Conservation (phyloP, 2,113 vertebrate species). For the Dicrurus megarhynchus region DNA sequence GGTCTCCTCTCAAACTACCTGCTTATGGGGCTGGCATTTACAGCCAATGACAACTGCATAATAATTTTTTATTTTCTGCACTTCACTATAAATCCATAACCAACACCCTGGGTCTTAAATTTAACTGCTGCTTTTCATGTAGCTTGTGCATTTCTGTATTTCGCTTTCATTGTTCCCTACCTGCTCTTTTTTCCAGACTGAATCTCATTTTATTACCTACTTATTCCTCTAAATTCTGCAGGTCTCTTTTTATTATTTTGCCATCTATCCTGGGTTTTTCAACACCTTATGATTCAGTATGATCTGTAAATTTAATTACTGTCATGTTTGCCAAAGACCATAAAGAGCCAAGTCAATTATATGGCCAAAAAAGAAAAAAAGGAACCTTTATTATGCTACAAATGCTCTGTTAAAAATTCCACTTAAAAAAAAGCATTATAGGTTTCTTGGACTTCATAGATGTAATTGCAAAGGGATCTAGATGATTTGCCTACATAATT, state of each 20-base stretch:
- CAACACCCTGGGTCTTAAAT: neutral
- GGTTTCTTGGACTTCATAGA: neutral
- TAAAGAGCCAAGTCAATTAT: constrained; percentile 39
- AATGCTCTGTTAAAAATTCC: constrained; percentile 1
- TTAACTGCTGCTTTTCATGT: neutral
- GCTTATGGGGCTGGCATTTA: neutral
- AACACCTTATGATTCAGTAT: constrained; percentile 39
- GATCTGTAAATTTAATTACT: constrained; percentile 57
- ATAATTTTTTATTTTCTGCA: too few species aligned
- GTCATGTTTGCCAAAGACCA: constrained; percentile 22
- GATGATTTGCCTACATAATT: neutral
- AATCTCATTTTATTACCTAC: constrained; percentile 39
- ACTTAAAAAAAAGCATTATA: neutral
- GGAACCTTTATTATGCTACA: constrained; percentile 6
- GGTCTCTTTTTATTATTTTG: constrained; percentile 48
- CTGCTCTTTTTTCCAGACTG: neutral
- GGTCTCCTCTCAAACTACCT: neutral
- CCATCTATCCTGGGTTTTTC: constrained; percentile 4
- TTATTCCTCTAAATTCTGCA: constrained; percentile 28
- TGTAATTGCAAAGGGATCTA: neutral
- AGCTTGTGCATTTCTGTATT: neutral
- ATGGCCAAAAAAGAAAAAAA: neutral
- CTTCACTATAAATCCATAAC: neutral
- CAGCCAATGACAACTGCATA: neutral
- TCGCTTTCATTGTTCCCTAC: constrained; percentile 18